phyloP scores from a whole-genome alignment of 2,888 invertebrate genomes.

The Heliconius cydno region DNA sequence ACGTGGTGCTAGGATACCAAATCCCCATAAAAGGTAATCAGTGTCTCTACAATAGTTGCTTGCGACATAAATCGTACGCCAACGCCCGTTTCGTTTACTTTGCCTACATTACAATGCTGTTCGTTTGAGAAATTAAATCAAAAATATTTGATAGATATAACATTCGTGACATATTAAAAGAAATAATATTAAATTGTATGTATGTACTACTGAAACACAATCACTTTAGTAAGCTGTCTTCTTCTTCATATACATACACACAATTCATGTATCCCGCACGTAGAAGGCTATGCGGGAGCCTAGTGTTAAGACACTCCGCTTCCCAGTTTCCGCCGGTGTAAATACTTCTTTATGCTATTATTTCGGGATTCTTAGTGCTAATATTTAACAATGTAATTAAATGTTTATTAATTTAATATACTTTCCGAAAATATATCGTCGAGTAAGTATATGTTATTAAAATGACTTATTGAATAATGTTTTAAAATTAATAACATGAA shows the following conservation, averaged over 20 bases:
- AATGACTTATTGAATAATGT: neutral
- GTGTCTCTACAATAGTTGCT: slow-evolving; percentile 72
- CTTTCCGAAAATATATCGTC: neutral
- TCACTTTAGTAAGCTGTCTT: no score
- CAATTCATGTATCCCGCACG: no score
- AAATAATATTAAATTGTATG: no score
- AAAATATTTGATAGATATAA: slow-evolving; percentile 2
- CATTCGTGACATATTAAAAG: neutral
- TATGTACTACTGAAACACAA: no score
- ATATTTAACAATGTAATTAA: neutral
- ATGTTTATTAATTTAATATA: slow-evolving; percentile 17
- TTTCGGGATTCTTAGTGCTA: neutral
- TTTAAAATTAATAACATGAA: neutral
- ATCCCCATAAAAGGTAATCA: slow-evolving; percentile 81
- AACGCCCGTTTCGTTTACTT: slow-evolving; percentile 45
- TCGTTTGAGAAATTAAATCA: slow-evolving; percentile 14
- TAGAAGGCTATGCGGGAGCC: no score
- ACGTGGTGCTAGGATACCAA: slow-evolving; percentile 70
- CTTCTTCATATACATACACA: no score
- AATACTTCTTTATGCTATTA: neutral
- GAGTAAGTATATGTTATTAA: neutral
- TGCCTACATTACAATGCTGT: slow-evolving; percentile 29
- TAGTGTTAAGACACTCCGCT: no score
- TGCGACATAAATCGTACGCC: slow-evolving; percentile 70
- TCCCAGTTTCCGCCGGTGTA: neutral